Percentiles rank a stretch among this genome's conserved stretches.
Conservation (phyloP, 1,140 invertebrate species). For the Euwallacea similis region DNA sequence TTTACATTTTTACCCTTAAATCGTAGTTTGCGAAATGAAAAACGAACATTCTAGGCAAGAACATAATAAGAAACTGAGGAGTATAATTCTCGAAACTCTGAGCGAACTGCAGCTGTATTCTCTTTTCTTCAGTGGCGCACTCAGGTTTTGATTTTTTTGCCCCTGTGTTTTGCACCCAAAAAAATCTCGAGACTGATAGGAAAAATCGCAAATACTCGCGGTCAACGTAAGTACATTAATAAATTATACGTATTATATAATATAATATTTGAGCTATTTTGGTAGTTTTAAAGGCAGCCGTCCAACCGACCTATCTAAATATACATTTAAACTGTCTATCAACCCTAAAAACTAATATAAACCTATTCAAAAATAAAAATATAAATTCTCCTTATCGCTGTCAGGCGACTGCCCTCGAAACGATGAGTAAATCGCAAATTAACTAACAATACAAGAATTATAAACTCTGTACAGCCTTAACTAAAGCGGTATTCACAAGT, state of each 20-base stretch:
- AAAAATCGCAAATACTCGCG: constrained; percentile 10
- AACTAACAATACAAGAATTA: constrained; percentile 38
- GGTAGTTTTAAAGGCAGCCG: constrained; percentile 30
- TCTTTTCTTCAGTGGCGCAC: too few relatives aligned
- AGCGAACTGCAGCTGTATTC: too few relatives aligned
- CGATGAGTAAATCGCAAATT: constrained; percentile 22
- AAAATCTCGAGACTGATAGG: too few relatives aligned
- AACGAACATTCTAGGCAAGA: constrained; percentile 15
- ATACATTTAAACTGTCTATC: not conserved
- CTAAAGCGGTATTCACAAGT: constrained; percentile 39
- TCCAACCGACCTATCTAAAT: not conserved
- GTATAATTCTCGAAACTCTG: not conserved
- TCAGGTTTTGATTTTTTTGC: too few relatives aligned
- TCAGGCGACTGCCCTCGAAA: constrained; percentile 24
- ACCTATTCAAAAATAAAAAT: constrained; percentile 26
- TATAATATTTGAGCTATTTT: constrained; percentile 37
- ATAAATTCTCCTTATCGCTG: constrained; percentile 13
- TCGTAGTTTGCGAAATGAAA: too few relatives aligned
- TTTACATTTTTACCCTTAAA: not conserved
- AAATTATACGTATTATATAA: constrained; percentile 26
- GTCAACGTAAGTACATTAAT: constrained; percentile 34
- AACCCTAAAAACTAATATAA: not conserved
- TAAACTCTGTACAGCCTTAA: constrained; percentile 43
- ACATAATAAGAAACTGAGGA: not conserved
- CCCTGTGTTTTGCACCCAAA: too few relatives aligned